Conservation (phyloP, 2,888 invertebrate genomes). For the Andrena trimmerana region DNA sequence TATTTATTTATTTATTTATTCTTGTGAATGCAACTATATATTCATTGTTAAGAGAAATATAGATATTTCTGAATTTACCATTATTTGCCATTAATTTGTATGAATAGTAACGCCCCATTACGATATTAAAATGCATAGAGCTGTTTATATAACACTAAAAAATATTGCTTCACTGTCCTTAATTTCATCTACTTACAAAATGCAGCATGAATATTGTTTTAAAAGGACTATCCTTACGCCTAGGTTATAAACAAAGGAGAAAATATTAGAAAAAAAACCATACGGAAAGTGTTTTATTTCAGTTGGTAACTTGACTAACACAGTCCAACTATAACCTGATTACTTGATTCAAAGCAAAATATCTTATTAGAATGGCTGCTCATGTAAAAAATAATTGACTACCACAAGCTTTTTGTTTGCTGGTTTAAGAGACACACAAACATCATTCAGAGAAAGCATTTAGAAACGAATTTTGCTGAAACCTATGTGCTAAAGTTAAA, state of each 20-base stretch:
- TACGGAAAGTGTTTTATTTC: slow-evolving; percentile 40
- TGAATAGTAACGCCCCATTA: slow-evolving; percentile 8
- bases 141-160: slow-evolving; percentile 55
- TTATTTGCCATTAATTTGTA: slow-evolving; percentile 12
- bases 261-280: slow-evolving; percentile 26
- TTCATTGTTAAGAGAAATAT: background rate
- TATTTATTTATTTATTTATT: background rate
- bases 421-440: slow-evolving; percentile 17
- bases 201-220: slow-evolving; percentile 26
- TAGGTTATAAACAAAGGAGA: slow-evolving; percentile 27
- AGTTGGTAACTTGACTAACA: slow-evolving; percentile 44
- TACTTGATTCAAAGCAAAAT: slow-evolving; percentile 50
- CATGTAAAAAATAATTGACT: slow-evolving; percentile 33
- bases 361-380: slow-evolving; percentile 56
- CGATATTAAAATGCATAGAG: slow-evolving; percentile 23
- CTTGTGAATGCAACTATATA: background rate
- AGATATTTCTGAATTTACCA: background rate
- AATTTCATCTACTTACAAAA: slow-evolving; percentile 38
- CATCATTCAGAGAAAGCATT: slow-evolving; percentile 11
- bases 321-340: slow-evolving; percentile 46
- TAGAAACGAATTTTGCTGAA: slow-evolving; percentile 20
- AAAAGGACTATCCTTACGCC: background rate
- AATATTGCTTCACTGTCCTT: slow-evolving; percentile 19
- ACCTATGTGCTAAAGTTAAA: slow-evolving; percentile 13
- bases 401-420: slow-evolving; percentile 4